Percentiles rank a stretch among this genome's conserved stretches.
Evolutionary conservation across 2,888 invertebrate species (phyloP).

Genomic region (Choreutis nemorana): DNA sequence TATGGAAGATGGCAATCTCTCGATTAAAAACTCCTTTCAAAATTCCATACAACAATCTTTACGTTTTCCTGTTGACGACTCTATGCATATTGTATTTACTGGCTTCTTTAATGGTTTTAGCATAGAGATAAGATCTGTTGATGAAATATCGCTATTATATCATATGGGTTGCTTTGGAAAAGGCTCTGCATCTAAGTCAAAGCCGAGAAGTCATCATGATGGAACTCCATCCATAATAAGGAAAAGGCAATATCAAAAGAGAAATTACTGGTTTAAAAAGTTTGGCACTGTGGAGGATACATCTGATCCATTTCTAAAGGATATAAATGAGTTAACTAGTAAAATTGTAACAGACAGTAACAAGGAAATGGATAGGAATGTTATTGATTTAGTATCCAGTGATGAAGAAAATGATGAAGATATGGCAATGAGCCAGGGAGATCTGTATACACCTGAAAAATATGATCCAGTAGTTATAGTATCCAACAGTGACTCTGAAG

Average conservation of each 20-base stretch:
- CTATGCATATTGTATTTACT: constrained; percentile 53
- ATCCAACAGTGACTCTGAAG: constrained; percentile 72
- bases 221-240: constrained; percentile 55
- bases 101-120: constrained; percentile 74
- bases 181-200: constrained; percentile 70
- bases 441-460: constrained; percentile 20
- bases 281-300: constrained; percentile 26
- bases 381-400: constrained; percentile 55
- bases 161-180: constrained; percentile 82
- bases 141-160: constrained; percentile 69
- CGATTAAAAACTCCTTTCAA: constrained; percentile 39
- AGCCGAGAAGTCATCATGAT: constrained; percentile 44
- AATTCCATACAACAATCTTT: too few relatives aligned
- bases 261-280: constrained; percentile 63
- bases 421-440: constrained; percentile 15
- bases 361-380: constrained; percentile 28
- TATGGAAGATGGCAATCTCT: too few relatives aligned
- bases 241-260: constrained; percentile 67
- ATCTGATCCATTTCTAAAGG: constrained; percentile 30
- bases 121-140: constrained; percentile 67
- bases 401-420: constrained; percentile 31
- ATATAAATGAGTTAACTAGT: constrained; percentile 29
- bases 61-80: constrained; percentile 50
- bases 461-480: constrained; percentile 65
- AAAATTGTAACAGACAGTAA: constrained; percentile 32